These are phyloP conservation scores for Phasianus colchicus DNA, from an alignment of 2,113 vertebrate species.

Conservation along the genomic window DNA sequence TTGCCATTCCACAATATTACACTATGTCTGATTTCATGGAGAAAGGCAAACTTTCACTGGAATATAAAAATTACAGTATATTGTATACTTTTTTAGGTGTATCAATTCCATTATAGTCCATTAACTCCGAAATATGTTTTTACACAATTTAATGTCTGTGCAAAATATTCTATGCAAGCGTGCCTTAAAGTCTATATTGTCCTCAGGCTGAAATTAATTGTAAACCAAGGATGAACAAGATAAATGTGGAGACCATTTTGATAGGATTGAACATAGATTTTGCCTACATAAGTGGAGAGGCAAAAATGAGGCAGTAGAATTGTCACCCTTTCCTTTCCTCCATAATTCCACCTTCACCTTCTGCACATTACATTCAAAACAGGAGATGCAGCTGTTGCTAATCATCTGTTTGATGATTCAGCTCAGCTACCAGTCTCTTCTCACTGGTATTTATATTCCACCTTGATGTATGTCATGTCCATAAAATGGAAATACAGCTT, in stretches of 20 bases:
- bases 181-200: not conserved
- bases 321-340: not conserved
- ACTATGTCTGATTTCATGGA: not conserved
- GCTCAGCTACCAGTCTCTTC: not conserved
- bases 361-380: not conserved
- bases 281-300: not conserved
- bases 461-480: not conserved
- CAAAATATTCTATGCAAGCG: not conserved
- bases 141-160: not conserved
- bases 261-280: not conserved
- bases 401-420: not conserved
- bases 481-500: conserved; percentile 28
- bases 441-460: conserved; percentile 18
- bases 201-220: not conserved
- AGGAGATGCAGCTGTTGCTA: not conserved
- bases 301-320: not conserved
- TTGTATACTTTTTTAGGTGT: not conserved
- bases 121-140: not conserved
- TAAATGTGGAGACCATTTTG: accelerated
- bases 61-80: not conserved
- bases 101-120: not conserved
- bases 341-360: not conserved
- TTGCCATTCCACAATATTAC: not conserved
- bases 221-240: not conserved
- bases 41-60: not conserved